phyloP scores from a whole-genome alignment of 2,797 vertebrate species.

The Scolopax rusticola region DNA sequence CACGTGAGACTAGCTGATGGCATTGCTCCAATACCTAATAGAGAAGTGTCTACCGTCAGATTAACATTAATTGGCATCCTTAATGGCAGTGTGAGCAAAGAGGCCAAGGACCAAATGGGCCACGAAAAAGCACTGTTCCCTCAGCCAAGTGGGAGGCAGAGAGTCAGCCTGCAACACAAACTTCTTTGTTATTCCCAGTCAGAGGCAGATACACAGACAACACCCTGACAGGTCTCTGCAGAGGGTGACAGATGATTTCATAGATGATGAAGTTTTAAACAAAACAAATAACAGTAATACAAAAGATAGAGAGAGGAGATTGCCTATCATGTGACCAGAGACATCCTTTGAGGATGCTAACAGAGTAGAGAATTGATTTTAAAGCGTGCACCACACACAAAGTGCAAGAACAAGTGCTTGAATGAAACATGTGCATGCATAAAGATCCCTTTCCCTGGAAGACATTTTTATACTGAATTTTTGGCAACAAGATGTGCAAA shows the following conservation, averaged over 20 bases:
- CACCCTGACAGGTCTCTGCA: background rate
- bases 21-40: background rate
- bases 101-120: background rate
- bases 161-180: background rate
- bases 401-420: background rate
- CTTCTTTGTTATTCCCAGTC: background rate
- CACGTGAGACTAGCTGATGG: background rate
- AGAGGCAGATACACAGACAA: background rate
- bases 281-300: conserved; percentile 21
- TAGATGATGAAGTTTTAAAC: background rate
- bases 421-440: conserved; percentile 57
- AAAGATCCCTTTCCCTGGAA: conserved; percentile 30
- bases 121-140: background rate
- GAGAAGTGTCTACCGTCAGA: background rate
- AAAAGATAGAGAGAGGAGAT: background rate
- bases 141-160: background rate
- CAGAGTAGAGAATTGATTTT: conserved; percentile 11
- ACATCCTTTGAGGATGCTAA: conserved; percentile 43
- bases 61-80: conserved; percentile 23
- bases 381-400: conserved; percentile 1
- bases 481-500: conserved; percentile 14
- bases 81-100: background rate
- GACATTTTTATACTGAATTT: background rate
- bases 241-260: conserved; percentile 1
- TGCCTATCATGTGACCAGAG: conserved; percentile 49